These are phyloP conservation scores for Bradypodion ventrale DNA, from an alignment of 2,797 vertebrate genomes.

Conservation along the genomic window DNA sequence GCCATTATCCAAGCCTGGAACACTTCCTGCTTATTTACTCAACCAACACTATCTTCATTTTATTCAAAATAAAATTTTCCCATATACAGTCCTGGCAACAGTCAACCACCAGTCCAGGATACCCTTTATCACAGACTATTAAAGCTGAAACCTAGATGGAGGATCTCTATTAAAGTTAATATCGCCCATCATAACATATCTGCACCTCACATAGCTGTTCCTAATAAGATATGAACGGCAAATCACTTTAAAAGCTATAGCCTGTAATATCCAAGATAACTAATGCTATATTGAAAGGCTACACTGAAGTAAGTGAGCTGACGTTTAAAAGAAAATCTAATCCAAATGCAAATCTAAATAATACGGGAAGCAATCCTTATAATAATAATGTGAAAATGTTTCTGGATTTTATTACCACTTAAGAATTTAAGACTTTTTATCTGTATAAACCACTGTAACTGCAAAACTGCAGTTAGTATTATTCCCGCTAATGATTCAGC, in stretches of 20 bases:
- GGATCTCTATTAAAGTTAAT: background rate
- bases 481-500: constrained; percentile 34
- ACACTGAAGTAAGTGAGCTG: constrained; percentile 14
- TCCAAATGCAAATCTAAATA: constrained; percentile 12
- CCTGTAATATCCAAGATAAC: background rate
- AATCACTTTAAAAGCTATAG: background rate
- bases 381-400: background rate
- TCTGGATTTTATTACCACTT: constrained; percentile 21
- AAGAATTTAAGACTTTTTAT: constrained; percentile 26
- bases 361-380: background rate
- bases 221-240: background rate
- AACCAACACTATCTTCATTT: background rate
- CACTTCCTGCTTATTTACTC: too few species aligned
- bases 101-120: background rate
- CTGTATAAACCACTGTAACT: constrained; percentile 15
- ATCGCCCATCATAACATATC: background rate
- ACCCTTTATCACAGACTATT: background rate
- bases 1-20: background rate
- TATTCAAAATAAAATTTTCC: background rate
- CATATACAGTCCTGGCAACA: background rate
- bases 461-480: constrained; percentile 47
- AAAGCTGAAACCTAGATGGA: background rate
- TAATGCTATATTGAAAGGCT: background rate
- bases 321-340: constrained; percentile 14
- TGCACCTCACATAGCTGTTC: background rate